Base-by-base conservation (phyloP, 2,113 vertebrate genomes). In the Herpetotheres cachinnans region DNA sequence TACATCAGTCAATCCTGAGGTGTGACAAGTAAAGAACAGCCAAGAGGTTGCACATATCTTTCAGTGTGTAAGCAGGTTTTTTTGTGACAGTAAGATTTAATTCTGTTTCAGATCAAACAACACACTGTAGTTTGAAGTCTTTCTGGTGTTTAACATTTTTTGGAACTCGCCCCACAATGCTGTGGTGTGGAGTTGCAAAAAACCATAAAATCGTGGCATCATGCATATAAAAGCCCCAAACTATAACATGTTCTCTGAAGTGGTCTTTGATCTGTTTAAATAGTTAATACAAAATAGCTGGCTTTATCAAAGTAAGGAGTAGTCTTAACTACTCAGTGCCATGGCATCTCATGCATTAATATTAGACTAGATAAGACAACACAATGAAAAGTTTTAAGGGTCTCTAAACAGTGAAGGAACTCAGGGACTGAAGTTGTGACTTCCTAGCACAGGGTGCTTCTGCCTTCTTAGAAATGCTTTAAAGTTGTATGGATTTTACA, bases 21-120 rank as follows among this genome's bases (percentile, higher is more conserved):
- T 90, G 73, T 2, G 3, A 67, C 38, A 56, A 91, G 69, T 36
- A 30, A 74, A 59, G 47, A 89, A 71, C 63, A 94, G 61, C 65
- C 83, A 61, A 72, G 82, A 85, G 69, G 65, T 55, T 95, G 82
- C 79, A 73, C 27, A 0, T 85, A 71, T 65, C 86, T 78, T 76
- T 44, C 27, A 24, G 36, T 42, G 36, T 82, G 46, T 90, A 79
- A 85, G 84, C 78, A 69, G 76, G 90, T 72, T 85, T 56, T 72
- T 7, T 47, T 80, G 73, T 90, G 90, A 69, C 59, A 66, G 16
- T 42, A 66, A 89, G 32, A 14, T 52, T 87, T 65, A 56, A 84
- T 76, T 95, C 76, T 93, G 36, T 79, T 94, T 87, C 76, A 72
- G 87, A 85, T 96, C 82, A 95, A 95, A 89, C 29, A 55, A 3